A percentile compares a stretch with the other conserved stretches of the same genome.
Conservation (phyloP, 2,113 vertebrate species). For the Rallus limicola region DNA sequence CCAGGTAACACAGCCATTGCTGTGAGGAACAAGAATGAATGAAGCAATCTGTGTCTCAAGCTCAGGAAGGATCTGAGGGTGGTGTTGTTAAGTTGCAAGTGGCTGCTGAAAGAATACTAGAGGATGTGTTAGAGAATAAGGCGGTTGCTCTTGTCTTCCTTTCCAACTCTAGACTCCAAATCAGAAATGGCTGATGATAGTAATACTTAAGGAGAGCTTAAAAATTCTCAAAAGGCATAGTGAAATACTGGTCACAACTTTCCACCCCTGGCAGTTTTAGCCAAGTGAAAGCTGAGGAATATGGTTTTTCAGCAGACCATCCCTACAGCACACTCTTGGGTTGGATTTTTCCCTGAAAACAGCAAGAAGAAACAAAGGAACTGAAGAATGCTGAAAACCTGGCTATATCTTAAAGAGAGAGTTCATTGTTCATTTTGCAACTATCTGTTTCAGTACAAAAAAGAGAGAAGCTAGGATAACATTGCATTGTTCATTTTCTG, state of each 20-base stretch:
- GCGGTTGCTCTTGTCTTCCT: neutral
- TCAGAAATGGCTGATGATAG: neutral
- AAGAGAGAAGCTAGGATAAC: neutral
- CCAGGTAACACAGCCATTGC: neutral
- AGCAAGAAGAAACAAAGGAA: conserved; percentile 9
- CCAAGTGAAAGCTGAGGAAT: neutral
- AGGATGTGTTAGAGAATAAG: neutral
- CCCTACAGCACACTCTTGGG: neutral
- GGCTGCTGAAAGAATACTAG: neutral
- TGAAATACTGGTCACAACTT: neutral
- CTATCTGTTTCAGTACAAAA: neutral
- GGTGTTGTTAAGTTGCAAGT: neutral
- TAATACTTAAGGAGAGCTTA: neutral
- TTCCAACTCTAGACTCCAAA: neutral
- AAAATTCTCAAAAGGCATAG: neutral
- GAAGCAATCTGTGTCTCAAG: neutral
- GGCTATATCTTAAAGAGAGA: neutral
- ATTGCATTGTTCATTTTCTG: neutral
- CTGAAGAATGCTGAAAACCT: neutral
- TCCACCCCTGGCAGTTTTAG: neutral
- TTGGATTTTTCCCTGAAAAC: conserved; percentile 14
- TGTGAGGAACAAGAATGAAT: neutral
- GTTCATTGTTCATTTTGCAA: neutral
- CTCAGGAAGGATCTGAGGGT: neutral
- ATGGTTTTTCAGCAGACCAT: neutral